These are phyloP conservation scores for Epizoanthus fatuus DNA, from an alignment of 92 coral and sea anemone genomes.

Conservation along the genomic window DNA sequence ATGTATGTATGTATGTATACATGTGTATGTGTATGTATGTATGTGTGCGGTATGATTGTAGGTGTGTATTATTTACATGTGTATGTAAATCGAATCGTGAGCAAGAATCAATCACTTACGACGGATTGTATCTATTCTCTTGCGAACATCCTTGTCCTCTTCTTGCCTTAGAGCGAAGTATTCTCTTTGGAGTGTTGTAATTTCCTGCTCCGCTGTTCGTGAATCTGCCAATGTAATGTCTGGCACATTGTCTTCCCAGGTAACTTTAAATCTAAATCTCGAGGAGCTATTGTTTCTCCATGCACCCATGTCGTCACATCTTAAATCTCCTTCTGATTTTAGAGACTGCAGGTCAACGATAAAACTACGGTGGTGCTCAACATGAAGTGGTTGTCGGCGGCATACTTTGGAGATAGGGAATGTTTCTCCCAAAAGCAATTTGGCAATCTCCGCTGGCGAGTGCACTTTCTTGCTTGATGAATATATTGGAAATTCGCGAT, in stretches of 20 bases:
- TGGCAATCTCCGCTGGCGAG: conserved; percentile 32
- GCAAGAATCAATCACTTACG: conserved; percentile 22
- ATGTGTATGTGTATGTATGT: not conserved
- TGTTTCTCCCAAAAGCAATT: conserved; percentile 9
- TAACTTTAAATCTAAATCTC: conserved; percentile 5
- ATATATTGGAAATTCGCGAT: not conserved
- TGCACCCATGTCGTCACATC: conserved; percentile 36
- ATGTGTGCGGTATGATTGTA: not conserved
- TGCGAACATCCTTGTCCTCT: conserved; percentile 15
- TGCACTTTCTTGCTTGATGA: conserved; percentile 2
- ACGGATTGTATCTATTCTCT: conserved; percentile 23
- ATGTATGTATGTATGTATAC: not conserved
- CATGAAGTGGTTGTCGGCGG: conserved; percentile 31
- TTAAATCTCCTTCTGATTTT: conserved; percentile 14
- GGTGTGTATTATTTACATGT: not conserved
- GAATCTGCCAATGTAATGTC: not conserved
- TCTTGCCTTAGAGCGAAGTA: conserved; percentile 12
- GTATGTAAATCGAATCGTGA: no score
- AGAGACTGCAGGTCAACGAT: conserved; percentile 10
- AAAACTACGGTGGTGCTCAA: no score
- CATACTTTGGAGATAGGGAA: conserved; percentile 17
- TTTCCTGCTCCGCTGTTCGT: not conserved
- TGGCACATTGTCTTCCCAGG: conserved; percentile 16
- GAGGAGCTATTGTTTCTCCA: conserved; percentile 32
- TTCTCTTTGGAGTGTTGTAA: conserved; percentile 9